Evolutionary conservation across 2,888 invertebrate genomes (phyloP), one percentile per base, ranked within the genome.

Genomic region (Diaperis boleti): DNA sequence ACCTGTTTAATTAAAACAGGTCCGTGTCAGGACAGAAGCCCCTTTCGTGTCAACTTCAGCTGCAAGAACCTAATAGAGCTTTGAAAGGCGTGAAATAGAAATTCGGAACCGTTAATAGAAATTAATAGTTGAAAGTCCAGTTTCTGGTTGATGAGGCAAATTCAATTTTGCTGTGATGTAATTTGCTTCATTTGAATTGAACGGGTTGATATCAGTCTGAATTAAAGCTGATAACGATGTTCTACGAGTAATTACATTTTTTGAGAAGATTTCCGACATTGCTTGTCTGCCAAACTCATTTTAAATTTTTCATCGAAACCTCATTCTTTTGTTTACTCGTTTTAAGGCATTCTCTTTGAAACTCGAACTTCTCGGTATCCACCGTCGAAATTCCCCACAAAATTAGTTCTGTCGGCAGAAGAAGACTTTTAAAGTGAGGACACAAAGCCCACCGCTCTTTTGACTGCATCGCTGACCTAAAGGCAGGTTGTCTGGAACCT

Each of bases 1-100:
- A 6, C 10, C 3, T 20, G 14, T 45, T 22, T 45, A 45, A 45
- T 45, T 45, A 45, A 45, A 45, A 11, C 45, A 29, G 45, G 14
- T 11, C 45, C 26, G 45, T 11, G 15, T 45, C 45, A 29, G n/a
- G n/a, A n/a, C n/a, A n/a, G n/a, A n/a, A 29, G 26, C 7, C 20
- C n/a, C 6, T 5, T 26, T 26, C 6, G 26, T 26, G 26, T 26
- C 20, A 20, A 3, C 3, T 4, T 3, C 20, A 20, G 20, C 6
- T 5, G 6, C 26, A 42, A 42, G 20, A 26, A 26, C n/a, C 10
- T 18, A 15, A 13, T 4, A 39, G 15, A 39, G 39, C n/a, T 14
- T 3, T 42, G 10, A 42, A 42, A 42, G 20, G 15, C 13, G 3
- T 41, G 17, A n/a, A 41, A 11, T 42, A 22, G n/a, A 39, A 39